Evolutionary conservation across 2,113 vertebrate genomes (phyloP).

Genomic region (Hippocampus zosterae): DNA sequence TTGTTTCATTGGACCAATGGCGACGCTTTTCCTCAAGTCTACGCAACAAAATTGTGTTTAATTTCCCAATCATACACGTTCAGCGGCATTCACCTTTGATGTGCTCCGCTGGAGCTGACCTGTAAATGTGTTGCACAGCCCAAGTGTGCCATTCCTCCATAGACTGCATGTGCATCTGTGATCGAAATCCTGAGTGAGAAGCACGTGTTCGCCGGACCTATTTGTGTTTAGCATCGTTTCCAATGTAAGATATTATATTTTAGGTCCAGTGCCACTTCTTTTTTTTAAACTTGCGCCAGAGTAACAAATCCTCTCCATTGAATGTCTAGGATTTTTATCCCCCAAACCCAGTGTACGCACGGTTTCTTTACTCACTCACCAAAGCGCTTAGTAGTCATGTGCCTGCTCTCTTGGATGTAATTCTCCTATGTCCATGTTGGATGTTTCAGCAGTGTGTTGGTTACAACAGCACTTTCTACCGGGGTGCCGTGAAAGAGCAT

Average conservation of each 20-base stretch:
- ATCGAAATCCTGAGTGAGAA: neutral
- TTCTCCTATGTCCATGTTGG: slow-evolving; percentile 36
- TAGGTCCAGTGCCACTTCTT: neutral
- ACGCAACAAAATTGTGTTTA: neutral
- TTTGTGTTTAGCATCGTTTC: neutral
- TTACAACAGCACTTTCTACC: neutral
- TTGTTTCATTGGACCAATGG: neutral
- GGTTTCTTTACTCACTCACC: slow-evolving; percentile 39
- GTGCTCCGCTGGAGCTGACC: neutral
- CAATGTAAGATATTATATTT: neutral
- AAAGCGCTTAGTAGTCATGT: slow-evolving; percentile 60
- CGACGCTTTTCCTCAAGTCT: neutral
- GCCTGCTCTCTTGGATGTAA: slow-evolving; percentile 43
- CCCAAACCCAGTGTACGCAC: neutral
- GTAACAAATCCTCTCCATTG: neutral
- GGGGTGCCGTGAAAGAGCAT: neutral
- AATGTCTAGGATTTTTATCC: slow-evolving; percentile 12
- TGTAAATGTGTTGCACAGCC: slow-evolving; percentile 1
- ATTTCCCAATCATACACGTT: neutral
- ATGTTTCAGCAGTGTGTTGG: slow-evolving; percentile 23
- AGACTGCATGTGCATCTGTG: neutral
- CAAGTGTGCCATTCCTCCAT: neutral
- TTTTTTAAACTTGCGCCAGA: neutral
- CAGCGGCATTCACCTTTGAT: slow-evolving; percentile 15
- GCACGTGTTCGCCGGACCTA: neutral